These are phyloP conservation scores for Crypturellus undulatus DNA, from an alignment of 2,113 vertebrate species.

Conservation along the genomic window DNA sequence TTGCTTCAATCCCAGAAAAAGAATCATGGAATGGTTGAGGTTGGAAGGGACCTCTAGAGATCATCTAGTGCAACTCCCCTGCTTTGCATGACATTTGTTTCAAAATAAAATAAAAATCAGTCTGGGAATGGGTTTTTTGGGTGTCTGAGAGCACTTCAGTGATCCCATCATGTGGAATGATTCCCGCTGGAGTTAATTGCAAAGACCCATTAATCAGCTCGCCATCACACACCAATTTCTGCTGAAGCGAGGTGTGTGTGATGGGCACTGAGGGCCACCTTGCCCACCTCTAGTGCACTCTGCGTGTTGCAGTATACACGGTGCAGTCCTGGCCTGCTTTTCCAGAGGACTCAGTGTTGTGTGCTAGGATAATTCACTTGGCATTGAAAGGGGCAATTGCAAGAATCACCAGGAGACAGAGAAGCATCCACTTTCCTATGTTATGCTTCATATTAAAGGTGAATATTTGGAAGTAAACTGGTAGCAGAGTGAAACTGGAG, in stretches of 20 bases:
- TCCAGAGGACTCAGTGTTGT: not conserved
- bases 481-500: not conserved
- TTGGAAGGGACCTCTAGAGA: too few species aligned
- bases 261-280: rapidly evolving
- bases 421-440: rapidly evolving
- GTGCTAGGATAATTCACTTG: not conserved
- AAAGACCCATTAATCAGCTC: too few species aligned
- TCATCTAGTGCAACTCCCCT: too few species aligned
- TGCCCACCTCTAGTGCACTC: rapidly evolving
- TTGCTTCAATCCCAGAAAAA: not conserved
- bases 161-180: not conserved
- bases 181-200: not conserved
- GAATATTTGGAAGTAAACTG: not conserved
- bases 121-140: not conserved
- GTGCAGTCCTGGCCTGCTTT: not conserved
- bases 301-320: rapidly evolving
- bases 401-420: not conserved
- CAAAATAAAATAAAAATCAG: not conserved
- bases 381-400: rapidly evolving
- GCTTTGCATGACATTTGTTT: not conserved
- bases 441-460: not conserved
- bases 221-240: too few species aligned
- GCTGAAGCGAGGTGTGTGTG: not conserved
- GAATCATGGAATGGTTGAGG: not conserved
- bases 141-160: not conserved